Evolutionary conservation across 2,797 vertebrate species (phyloP), one percentile per base, ranked within the genome.

Genomic region (Tenualosa thibaudeaui): DNA sequence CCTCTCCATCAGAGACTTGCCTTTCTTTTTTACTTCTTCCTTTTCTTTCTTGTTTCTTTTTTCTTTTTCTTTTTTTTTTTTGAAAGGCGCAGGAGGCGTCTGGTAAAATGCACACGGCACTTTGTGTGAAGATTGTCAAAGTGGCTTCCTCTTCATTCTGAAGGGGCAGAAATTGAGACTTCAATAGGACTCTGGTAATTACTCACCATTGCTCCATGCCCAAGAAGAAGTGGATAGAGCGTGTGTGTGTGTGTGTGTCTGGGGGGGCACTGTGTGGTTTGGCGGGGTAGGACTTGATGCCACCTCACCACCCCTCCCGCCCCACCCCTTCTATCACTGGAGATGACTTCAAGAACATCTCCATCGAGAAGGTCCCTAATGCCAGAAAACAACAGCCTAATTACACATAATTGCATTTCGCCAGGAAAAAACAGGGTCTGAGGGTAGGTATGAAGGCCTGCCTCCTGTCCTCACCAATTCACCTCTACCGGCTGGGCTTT

Each of bases 171-270:
- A 96, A 96, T 97, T 95, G 94, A 96, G 96, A 97, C 96, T 97
- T 98, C 96, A 98, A 98, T 98, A 94, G 95, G 97, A 96, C 95
- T 96, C 95, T 93, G 93, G 94, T 96, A 98, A 99, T 99, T 98
- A 98, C 94, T 78, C 6, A 19, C 71, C 17, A 22, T 78, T 22
- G 71, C 71, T 78, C 40, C 58, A 6, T 22, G 26, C 65, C 26
- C 37, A 43, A 17, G 2, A 40, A 43, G 58, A 62, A 93, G 89
- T 89, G 91, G 93, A 83, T 17, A n/a, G 5, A n/a, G 26, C 10
- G n/a, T 7, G 60, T 56, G 88, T 90, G 60, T n/a, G 60, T 26
- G n/a, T n/a, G 60, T 17, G 60, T 9, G 88, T 78, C 81, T 85
- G 56, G 54, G 1, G 54, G 54, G 54, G 54, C 2, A 12, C 50